phyloP scores from a whole-genome alignment of 1,140 invertebrate species.

The Heliothis subflexa region DNA sequence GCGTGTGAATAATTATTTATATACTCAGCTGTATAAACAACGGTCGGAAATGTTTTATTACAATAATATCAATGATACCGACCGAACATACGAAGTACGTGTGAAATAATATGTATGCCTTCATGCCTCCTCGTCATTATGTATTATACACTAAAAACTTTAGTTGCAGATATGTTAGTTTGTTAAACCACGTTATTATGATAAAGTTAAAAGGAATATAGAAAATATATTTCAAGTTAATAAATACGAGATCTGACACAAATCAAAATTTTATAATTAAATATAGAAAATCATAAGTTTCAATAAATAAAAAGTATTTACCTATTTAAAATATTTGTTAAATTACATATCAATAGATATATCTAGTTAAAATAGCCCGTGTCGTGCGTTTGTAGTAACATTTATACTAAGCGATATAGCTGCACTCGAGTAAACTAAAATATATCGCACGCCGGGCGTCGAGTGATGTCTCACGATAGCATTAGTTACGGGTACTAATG shows the following conservation, averaged over 20 bases:
- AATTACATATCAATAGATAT: conserved; percentile 35
- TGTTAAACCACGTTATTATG: conserved; percentile 59
- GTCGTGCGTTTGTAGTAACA: not conserved
- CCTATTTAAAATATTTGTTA: conserved; percentile 23
- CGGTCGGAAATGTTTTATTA: conserved; percentile 6
- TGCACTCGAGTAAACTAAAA: not conserved
- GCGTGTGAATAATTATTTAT: not conserved
- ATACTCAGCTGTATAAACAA: conserved; percentile 1
- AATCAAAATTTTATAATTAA: conserved; percentile 38
- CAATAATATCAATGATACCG: conserved; percentile 22
- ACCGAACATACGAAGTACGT: conserved; percentile 14
- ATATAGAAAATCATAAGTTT: conserved; percentile 24
- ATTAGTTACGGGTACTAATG: not conserved
- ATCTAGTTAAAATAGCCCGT: conserved; percentile 25
- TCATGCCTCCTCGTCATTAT: conserved; percentile 3
- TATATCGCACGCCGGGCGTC: not conserved
- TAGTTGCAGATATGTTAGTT: conserved; percentile 58
- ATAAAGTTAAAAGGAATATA: conserved; percentile 53
- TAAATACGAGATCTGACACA: conserved; percentile 60
- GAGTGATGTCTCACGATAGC: not conserved
- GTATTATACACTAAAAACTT: conserved; percentile 27
- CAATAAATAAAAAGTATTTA: conserved; percentile 45
- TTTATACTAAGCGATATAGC: not conserved
- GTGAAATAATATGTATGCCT: not conserved
- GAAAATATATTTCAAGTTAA: conserved; percentile 49